A percentile compares a stretch with the other conserved stretches of the same genome.
Conservation (phyloP, 2,113 vertebrate genomes). For the Talpa occidentalis region DNA sequence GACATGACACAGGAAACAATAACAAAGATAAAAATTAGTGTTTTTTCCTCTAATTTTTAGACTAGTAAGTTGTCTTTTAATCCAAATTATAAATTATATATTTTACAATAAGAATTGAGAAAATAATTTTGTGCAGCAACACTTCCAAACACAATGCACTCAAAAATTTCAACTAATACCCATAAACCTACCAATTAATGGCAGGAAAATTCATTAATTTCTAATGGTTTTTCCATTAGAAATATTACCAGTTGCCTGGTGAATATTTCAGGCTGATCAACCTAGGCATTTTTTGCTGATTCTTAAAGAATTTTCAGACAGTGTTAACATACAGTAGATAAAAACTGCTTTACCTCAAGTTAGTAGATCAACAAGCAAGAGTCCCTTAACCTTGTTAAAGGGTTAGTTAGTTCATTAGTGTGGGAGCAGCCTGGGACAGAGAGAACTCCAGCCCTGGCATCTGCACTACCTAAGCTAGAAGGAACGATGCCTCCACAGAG, state of each 20-base stretch:
- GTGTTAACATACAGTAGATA: not conserved
- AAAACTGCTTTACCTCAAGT: constrained; percentile 1
- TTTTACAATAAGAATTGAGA: constrained; percentile 44
- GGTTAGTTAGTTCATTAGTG: too few species aligned
- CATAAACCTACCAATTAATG: not conserved
- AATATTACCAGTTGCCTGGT: not conserved
- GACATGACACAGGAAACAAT: not conserved
- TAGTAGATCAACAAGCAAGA: not conserved
- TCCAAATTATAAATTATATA: constrained; percentile 11
- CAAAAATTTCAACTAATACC: not conserved
- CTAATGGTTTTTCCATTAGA: not conserved
- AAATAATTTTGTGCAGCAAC: not conserved
- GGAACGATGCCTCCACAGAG: too few species aligned
- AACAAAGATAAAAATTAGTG: constrained; percentile 41
- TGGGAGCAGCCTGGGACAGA: too few species aligned
- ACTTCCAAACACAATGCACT: not conserved
- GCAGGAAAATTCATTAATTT: not conserved
- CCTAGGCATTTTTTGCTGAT: not conserved
- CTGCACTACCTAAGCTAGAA: too few species aligned
- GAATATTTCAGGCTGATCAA: not conserved
- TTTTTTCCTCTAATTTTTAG: constrained; percentile 25
- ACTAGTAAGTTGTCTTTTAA: constrained; percentile 12
- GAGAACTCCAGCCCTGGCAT: too few species aligned
- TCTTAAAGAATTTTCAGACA: not conserved
- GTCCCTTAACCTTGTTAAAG: not conserved